A percentile compares a stretch with the other conserved stretches of the same genome.
Evolutionary conservation across 2,797 vertebrate species (phyloP).

Genomic region (Leontopithecus rosalia): DNA sequence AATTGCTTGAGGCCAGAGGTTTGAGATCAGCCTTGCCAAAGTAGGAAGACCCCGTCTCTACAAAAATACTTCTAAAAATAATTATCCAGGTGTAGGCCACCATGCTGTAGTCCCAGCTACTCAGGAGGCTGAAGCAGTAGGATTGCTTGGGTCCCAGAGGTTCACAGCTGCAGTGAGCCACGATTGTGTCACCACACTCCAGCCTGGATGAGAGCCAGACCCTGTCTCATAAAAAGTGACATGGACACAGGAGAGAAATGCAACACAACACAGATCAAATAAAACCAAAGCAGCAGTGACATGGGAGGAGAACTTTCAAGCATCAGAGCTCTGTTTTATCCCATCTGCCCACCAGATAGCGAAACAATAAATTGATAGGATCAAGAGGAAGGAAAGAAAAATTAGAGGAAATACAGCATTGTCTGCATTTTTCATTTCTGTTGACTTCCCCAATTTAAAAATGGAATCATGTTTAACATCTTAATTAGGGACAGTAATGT

Average conservation of each 20-base stretch:
- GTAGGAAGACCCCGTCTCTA: neutral
- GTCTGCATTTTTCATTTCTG: slow-evolving; percentile 47
- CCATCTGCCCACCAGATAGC: slow-evolving; percentile 40
- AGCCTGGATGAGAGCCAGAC: neutral
- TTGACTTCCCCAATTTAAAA: slow-evolving; percentile 78
- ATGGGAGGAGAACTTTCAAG: neutral
- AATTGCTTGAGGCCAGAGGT: neutral
- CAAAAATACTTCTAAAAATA: neutral
- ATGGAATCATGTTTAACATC: slow-evolving; percentile 82
- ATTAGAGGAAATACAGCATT: neutral
- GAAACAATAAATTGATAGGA: slow-evolving; percentile 71
- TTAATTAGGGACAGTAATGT: slow-evolving; percentile 82
- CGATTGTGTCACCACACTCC: neutral
- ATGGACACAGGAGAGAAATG: neutral
- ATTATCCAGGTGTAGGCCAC: neutral
- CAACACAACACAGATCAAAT: neutral
- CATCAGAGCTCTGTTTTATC: neutral
- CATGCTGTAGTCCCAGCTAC: neutral
- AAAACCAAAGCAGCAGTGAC: neutral
- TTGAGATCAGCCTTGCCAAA: neutral
- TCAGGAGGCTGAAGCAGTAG: neutral
- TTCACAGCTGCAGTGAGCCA: neutral
- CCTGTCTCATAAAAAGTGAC: slow-evolving; percentile 9
- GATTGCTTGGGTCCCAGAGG: neutral
- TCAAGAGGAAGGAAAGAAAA: slow-evolving; percentile 58